A percentile compares a stretch with the other conserved stretches of the same genome.
These are phyloP conservation scores for Mesorhabditis spiculigera DNA, from an alignment of 2,888 invertebrate species.

Conservation along the genomic window DNA sequence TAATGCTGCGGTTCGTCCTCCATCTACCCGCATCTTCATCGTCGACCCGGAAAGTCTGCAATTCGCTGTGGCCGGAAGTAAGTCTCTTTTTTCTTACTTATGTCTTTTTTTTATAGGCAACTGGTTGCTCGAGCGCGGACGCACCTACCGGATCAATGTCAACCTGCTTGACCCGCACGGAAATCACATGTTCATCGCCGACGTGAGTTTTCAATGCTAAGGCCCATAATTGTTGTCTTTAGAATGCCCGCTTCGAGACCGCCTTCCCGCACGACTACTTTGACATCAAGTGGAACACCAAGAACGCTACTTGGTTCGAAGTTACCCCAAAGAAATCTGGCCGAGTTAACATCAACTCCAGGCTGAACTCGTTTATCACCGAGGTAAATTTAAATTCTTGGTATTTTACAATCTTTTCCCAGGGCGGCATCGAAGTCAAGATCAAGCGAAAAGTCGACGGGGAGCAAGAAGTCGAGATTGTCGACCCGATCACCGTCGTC, in stretches of 20 bases:
- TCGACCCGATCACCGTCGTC: slow-evolving; percentile 36
- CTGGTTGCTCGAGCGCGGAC: slow-evolving; percentile 72
- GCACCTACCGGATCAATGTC: slow-evolving; percentile 35
- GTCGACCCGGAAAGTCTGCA: slow-evolving; percentile 65
- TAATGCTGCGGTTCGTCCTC: slow-evolving; percentile 59
- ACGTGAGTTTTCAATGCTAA: slow-evolving; percentile 12
- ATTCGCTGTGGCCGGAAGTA: slow-evolving; percentile 68
- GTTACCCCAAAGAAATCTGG: slow-evolving; percentile 36
- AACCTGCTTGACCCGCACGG: slow-evolving; percentile 40
- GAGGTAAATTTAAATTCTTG: slow-evolving; percentile 16
- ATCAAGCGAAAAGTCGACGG: slow-evolving; percentile 31
- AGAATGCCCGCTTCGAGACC: slow-evolving; percentile 44
- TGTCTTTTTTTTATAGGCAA: slow-evolving; percentile 62
- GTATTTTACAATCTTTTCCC: slow-evolving; percentile 2
- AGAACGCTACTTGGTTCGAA: slow-evolving; percentile 42
- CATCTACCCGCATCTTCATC: slow-evolving; percentile 71
- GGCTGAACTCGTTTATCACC: slow-evolving; percentile 29
- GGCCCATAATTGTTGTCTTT: slow-evolving; percentile 15
- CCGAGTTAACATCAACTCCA: slow-evolving; percentile 27
- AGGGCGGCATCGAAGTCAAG: slow-evolving; percentile 24
- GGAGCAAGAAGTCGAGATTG: slow-evolving; percentile 37
- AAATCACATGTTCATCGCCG: slow-evolving; percentile 45
- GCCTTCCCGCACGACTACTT: slow-evolving; percentile 30
- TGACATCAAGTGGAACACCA: slow-evolving; percentile 25
- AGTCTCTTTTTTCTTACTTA: not conserved